phyloP scores from a whole-genome alignment of 2,113 vertebrate species.

The Pelusios castaneus region DNA sequence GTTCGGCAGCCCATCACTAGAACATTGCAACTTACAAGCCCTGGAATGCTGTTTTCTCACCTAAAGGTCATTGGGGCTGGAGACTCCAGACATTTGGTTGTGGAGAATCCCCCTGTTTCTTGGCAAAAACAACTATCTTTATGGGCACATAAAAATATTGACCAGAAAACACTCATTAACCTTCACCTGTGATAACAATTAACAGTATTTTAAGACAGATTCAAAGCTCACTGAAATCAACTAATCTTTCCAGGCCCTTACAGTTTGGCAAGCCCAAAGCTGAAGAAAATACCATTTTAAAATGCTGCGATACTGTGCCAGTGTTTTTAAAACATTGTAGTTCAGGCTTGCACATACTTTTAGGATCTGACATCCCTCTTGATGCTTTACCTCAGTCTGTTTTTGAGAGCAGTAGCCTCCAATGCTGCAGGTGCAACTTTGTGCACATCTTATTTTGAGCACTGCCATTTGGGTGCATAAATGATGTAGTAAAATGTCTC shows the following conservation, averaged over 20 bases:
- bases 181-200: background rate
- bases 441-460: background rate
- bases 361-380: background rate
- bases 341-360: background rate
- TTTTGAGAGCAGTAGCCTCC: background rate
- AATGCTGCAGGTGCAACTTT: background rate
- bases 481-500: fast-evolving
- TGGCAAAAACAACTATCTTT: fast-evolving
- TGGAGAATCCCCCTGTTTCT: background rate
- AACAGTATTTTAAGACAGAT: background rate
- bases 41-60: background rate
- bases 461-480: fast-evolving
- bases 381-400: background rate
- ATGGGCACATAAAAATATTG: fast-evolving
- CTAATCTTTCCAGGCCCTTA: background rate
- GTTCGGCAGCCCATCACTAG: background rate
- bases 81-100: background rate
- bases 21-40: background rate
- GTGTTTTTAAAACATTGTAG: background rate
- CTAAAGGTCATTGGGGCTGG: fast-evolving
- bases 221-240: background rate
- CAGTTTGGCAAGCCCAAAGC: background rate
- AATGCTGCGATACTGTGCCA: background rate
- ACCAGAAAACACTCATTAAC: background rate
- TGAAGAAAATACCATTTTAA: background rate